Evolutionary conservation across 2,113 vertebrate genomes (phyloP).

Genomic region (Dipodomys spectabilis): DNA sequence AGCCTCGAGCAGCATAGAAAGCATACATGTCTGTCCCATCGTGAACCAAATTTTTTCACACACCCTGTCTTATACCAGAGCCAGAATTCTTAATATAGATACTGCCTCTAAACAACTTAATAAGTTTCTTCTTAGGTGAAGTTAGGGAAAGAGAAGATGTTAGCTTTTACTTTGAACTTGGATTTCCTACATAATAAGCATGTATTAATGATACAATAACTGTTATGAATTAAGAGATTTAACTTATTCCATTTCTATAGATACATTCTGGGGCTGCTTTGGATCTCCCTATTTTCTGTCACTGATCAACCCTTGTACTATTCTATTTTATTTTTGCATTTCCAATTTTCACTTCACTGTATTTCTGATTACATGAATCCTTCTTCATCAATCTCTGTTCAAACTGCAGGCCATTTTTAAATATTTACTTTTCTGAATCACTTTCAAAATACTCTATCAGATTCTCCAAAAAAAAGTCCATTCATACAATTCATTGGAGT

Average conservation of each 20-base stretch:
- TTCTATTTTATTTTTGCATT: background rate
- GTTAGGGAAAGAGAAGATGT: background rate
- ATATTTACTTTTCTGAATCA: constrained; percentile 52
- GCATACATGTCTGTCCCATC: too few relatives aligned
- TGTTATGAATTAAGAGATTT: background rate
- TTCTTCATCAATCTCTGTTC: background rate
- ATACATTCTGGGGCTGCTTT: background rate
- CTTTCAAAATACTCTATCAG: constrained; percentile 6
- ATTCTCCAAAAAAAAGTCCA: background rate
- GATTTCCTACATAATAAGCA: background rate
- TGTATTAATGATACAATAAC: background rate
- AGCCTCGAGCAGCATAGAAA: too few relatives aligned
- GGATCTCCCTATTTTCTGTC: background rate
- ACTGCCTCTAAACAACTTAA: background rate
- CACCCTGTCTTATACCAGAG: background rate
- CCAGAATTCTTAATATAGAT: background rate
- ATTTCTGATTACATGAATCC: constrained; percentile 4
- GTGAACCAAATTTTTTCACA: too few relatives aligned
- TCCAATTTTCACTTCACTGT: constrained; percentile 6
- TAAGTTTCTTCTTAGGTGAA: background rate
- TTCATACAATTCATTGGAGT: background rate
- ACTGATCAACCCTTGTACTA: background rate
- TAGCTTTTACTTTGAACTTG: background rate
- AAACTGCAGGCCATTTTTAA: background rate
- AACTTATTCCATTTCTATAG: background rate